Evolutionary conservation across 2,797 vertebrate species (phyloP), one percentile per base, ranked within the genome.

Genomic region (Coendou prehensilis): DNA sequence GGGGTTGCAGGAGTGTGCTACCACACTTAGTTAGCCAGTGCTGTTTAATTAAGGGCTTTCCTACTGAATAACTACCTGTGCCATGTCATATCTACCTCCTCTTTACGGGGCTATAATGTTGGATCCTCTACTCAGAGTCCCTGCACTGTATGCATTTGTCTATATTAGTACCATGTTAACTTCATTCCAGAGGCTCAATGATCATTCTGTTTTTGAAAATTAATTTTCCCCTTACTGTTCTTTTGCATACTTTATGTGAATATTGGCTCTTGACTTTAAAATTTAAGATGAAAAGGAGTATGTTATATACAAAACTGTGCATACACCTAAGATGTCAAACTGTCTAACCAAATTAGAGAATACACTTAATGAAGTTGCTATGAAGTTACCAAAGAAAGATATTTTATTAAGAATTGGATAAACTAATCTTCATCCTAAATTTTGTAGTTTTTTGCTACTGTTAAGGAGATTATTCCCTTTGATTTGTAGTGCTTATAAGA

Each of bases 241-340:
- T 13, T 78, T 94, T 63, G 28, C n/a, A 23, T 63, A 73, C 6
- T 41, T 79, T 88, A 71, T 61, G 64, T 89, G 7, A 0, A 1
- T 92, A 59, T 89, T 81, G 83, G 4, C 15, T 92, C 8, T 88
- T 76, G 64, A 76, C 10, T 88, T 75, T 45, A 94, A 91, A 8
- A 75, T 28, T 23, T 28, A 6, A 26, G 23, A 47, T 45, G 3
- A 28, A 47, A 47, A 28, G 37, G 18, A 7, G 10, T 75, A 75
- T 45, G 41, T 75, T 47, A 26, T 47, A 47, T 1, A 73, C 37
- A 75, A 47, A 75, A 75, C 11, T 75, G 71, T 14, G 11, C 23
- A 75, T 47, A 23, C 9, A 45, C 22, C 1, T 75, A 75, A 75
- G 71, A 75, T 75, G 23, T 75, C 41, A 28, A 26, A 75, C 6